A percentile compares a stretch with the other conserved stretches of the same genome.
phyloP scores from a whole-genome alignment of 2,797 vertebrate species.

The Falco cherrug region DNA sequence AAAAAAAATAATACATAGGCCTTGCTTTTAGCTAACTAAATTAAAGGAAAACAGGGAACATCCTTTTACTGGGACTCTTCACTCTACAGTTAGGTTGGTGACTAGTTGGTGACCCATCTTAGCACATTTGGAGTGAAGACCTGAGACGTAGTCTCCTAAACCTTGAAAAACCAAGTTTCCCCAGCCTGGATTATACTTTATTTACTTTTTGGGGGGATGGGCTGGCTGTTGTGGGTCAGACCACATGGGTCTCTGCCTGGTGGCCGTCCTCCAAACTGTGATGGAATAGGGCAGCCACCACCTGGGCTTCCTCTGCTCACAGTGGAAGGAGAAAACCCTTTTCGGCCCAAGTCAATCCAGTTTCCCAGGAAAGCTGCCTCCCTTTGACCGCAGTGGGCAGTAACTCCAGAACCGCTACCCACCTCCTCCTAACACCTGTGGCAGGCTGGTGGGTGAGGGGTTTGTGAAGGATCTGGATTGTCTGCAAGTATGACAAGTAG shows the following conservation, averaged over 20 bases:
- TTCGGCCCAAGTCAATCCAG: not conserved
- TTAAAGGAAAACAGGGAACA: not conserved
- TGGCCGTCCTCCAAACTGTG: not conserved
- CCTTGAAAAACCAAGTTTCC: not conserved
- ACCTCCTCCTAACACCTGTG: not conserved
- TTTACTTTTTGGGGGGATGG: not conserved
- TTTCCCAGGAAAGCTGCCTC: not conserved
- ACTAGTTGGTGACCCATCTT: not conserved
- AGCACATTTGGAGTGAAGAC: not conserved
- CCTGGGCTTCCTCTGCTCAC: rapidly evolving
- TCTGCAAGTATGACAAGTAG: not conserved
- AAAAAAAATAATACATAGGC: not conserved
- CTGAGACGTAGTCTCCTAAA: not conserved
- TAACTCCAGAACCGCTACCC: rapidly evolving
- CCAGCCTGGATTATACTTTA: not conserved
- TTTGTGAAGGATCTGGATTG: not conserved
- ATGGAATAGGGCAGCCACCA: rapidly evolving
- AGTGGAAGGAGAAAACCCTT: not conserved
- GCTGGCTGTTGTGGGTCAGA: not conserved
- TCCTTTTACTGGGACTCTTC: not conserved
- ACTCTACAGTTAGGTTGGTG: not conserved
- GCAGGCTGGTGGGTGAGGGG: not conserved
- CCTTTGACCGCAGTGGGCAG: not conserved
- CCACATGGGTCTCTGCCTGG: rapidly evolving
- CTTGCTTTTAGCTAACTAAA: not conserved